Evolutionary conservation across 2,888 invertebrate genomes (phyloP), one percentile per base, ranked within the genome.

Genomic region (Mylabris sibirica): DNA sequence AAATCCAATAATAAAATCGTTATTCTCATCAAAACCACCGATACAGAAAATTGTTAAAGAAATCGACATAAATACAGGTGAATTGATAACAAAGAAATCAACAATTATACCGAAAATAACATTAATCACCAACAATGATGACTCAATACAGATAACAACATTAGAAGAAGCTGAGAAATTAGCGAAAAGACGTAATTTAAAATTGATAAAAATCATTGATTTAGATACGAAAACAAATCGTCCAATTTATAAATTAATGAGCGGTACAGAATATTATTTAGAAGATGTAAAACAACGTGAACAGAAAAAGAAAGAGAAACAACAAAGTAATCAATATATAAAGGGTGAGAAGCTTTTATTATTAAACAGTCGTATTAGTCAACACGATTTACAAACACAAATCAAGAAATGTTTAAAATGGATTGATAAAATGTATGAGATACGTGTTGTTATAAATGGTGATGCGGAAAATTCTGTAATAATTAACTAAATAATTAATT

Each of bases 121-220:
- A 0, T 82, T 94, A 34, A 85, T 93, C 68, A 85, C 86, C 2
- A n/a, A 17, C n/a, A 44, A 53, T 20, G 84, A 87, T 38, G 76
- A 79, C 62, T 89, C 91, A 80, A 83, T 91, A 22, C 87, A 85
- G 70, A 86, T 93, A 3, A 88, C 88, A 0, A 89, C 91, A 30
- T 73, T 93, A 30, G 90, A 90, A 72, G 90, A 91, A 76, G 94
- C 94, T 0, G 87, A 90, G 75, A 92, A 88, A 80, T 77, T 94
- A 69, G 91, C 93, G 0, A 86, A 88, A 68, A 87, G 91, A 53
- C 86, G 92, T 74, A 89, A 92, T 63, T 84, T 94, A 71, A 91
- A 91, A 80, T 85, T 95, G 67, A 87, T 93, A 0, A 91, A 92
- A 85, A 83, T 92, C 30, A 83, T 90, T 71, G 92, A 93, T 82